Evolutionary conservation across 2,113 vertebrate species (phyloP), one percentile per base, ranked within the genome.

Genomic region (Solea solea): DNA sequence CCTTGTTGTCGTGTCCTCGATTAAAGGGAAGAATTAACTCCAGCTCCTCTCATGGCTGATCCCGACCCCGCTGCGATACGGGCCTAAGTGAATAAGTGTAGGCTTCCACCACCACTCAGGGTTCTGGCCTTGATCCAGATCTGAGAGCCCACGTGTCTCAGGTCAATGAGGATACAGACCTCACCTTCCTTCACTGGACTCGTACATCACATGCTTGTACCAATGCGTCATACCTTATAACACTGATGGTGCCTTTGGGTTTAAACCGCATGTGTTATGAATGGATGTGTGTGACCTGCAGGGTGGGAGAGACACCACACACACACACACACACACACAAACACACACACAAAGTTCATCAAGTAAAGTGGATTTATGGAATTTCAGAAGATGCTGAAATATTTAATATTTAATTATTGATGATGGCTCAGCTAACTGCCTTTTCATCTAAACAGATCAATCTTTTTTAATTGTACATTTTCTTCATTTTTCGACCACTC

Each of bases 181-280:
- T 69, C 72, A 55, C 49, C 42, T 54, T 54, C 40, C 9, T 45
- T 27, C 42, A 8, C 27, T 54, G 40, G 27, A 46, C 25, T 52
- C 56, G 34, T 61, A 39, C 34, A 65, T 72, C 69, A 76, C 4
- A 8, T 0, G 15, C 28, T 81, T 27, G 45, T 45, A 61, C 16
- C n/a, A 5, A 64, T 72, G 45, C 54, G 39, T 50, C 48, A 27
- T 16, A 21, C 11, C 0, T 1, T 27, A 2, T 45, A 45, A 52
- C 59, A 34, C 53, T 21, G n/a, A 69, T n/a, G 53, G 9, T 46
- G 56, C n/a, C 34, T 57, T 45, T 10, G 34, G 46, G 51, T 68
- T 57, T 16, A 68, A 74, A 68, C 0, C 2, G 59, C 54, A 21
- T 42, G 46, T 51, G 45, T 63, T 48, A 57, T 41, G 1, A 53